A percentile compares a stretch with the other conserved stretches of the same genome.
Conservation (phyloP, 2,797 vertebrate species). For the Tadarida brasiliensis region DNA sequence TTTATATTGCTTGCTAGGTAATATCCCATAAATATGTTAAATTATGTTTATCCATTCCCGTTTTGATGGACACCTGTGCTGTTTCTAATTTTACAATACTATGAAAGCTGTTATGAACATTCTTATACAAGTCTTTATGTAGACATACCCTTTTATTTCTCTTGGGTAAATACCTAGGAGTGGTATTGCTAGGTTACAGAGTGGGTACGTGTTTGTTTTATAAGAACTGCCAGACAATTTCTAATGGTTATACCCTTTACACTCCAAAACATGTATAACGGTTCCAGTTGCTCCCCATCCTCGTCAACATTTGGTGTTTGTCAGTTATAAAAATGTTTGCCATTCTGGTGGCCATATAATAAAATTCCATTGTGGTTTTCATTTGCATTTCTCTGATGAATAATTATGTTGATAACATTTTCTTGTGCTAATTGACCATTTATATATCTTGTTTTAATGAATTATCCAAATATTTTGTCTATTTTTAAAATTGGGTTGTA, state of each 20-base stretch:
- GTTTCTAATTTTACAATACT: neutral
- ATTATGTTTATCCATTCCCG: neutral
- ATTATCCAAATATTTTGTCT: neutral
- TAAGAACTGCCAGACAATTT: neutral
- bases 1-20: neutral
- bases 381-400: neutral
- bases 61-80: neutral
- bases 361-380: neutral
- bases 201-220: neutral
- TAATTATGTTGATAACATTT: neutral
- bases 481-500: neutral
- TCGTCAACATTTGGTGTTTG: neutral
- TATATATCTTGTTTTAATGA: neutral
- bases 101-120: neutral
- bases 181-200: neutral
- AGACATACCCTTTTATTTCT: neutral
- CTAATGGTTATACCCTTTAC: neutral
- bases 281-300: neutral
- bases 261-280: neutral
- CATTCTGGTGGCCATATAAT: neutral
- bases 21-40: neutral
- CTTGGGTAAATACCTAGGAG: neutral
- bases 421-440: neutral
- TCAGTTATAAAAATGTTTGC: neutral
- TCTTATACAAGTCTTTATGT: neutral